Evolutionary conservation across 2,113 vertebrate genomes (phyloP).

Genomic region (Rana temporaria): DNA sequence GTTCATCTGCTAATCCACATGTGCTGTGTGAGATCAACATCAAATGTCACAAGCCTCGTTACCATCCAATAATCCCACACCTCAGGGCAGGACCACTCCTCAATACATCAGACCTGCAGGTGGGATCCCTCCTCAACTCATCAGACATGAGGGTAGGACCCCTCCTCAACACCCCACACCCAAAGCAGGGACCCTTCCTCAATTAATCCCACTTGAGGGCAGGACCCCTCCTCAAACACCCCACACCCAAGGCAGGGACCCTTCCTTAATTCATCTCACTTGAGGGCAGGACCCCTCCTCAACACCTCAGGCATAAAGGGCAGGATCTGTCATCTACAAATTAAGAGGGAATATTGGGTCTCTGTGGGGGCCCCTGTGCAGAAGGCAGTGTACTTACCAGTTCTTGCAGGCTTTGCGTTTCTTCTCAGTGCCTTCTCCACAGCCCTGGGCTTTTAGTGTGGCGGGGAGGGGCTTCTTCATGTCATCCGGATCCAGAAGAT

Average conservation of each 20-base stretch:
- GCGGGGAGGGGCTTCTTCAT: constrained; percentile 89
- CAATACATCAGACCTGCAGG: neutral
- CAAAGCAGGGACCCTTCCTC: too few relatives aligned
- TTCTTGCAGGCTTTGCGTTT: constrained; percentile 96
- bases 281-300: too few relatives aligned
- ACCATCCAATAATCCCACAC: neutral
- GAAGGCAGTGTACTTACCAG: constrained; percentile 77
- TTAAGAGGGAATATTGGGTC: too few relatives aligned
- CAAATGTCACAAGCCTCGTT: too few relatives aligned
- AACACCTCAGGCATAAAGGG: too few relatives aligned
- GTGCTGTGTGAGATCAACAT: constrained; percentile 71
- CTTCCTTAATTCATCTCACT: too few relatives aligned
- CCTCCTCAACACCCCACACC: too few relatives aligned
- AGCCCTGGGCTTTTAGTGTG: constrained; percentile 79
- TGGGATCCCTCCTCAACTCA: neutral
- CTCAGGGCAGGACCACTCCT: neutral
- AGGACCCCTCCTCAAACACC: too few relatives aligned
- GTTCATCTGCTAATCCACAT: constrained; percentile 92
- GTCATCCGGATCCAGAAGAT: constrained; percentile 89
- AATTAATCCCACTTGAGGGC: too few relatives aligned
- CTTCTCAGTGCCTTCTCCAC: constrained; percentile 78
- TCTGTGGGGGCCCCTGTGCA: neutral
- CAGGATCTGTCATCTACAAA: too few relatives aligned
- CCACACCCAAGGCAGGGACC: too few relatives aligned
- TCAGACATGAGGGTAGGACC: too few relatives aligned